Conservation (phyloP, 2,113 vertebrate genomes). For the Notechis scutatus region DNA sequence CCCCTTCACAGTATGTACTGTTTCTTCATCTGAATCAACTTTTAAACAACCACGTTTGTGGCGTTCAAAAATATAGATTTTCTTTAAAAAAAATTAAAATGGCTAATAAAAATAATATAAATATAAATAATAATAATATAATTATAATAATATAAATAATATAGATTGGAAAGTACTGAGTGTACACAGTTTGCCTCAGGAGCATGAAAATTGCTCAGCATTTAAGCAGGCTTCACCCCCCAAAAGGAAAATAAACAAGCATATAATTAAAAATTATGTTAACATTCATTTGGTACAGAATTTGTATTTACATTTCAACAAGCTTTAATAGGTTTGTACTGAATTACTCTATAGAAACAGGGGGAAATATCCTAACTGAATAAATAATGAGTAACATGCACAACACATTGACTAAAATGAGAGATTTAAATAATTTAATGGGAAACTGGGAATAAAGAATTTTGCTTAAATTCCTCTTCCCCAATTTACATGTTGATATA, state of each 20-base stretch:
- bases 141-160: background rate
- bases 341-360: background rate
- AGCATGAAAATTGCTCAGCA: slow-evolving; percentile 48
- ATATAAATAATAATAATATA: too few relatives aligned
- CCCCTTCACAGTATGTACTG: slow-evolving; percentile 28
- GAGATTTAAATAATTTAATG: background rate
- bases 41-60: slow-evolving; percentile 26
- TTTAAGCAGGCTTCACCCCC: slow-evolving; percentile 33
- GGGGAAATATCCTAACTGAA: background rate
- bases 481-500: background rate
- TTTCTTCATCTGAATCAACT: slow-evolving; percentile 38
- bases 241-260: slow-evolving; percentile 34
- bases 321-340: background rate
- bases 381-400: background rate
- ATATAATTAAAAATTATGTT: slow-evolving; percentile 11
- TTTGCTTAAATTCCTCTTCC: background rate
- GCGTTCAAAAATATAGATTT: slow-evolving; percentile 12
- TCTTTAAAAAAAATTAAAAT: background rate
- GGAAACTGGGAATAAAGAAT: background rate
- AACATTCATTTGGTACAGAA: background rate
- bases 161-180: slow-evolving; percentile 57
- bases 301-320: background rate
- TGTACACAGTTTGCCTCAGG: slow-evolving; percentile 34
- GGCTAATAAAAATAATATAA: slow-evolving; percentile 12
- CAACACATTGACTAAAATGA: background rate